Evolutionary conservation across 1,140 invertebrate genomes (phyloP), one percentile per base, ranked within the genome.

Genomic region (Acyrthosiphon pisum): DNA sequence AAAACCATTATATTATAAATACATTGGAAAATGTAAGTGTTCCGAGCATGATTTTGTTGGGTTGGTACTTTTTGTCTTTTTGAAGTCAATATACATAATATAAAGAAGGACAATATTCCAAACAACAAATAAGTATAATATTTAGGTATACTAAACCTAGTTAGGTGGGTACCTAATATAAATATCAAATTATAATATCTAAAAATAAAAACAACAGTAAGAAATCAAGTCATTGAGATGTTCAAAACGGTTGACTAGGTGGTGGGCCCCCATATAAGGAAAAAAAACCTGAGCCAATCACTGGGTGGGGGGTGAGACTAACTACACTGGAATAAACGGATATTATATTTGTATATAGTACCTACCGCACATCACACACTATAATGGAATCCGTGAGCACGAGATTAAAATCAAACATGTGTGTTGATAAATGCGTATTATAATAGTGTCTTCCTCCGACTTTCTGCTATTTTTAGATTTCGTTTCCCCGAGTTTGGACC

Each of bases 321-420:
- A 68, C 46, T 50, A 50, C 60, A 18, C 14, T 18, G 14, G 60
- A 76, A 76, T 76, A 76, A n/a, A 18, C 14, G 60, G n/a, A n/a
- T 76, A n/a, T 76, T 76, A 18, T 68, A n/a, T 68, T 3, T 18
- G 30, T 76, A 76, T n/a, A n/a, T 76, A n/a, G 60, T 76, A 76
- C 30, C 14, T 14, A 14, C 3, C 60, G 60, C 60, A 14, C 60
- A 76, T n/a, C 60, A 30, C 60, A n/a, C 88, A 94, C 48, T 56
- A 90, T 53, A 48, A 60, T 56, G 83, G 23, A 44, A 46, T 46
- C 37, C 11, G 41, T 86, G 22, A 26, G 46, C 41, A 7, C 9
- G 41, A 46, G 86, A 48, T 48, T 87, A 87, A 87, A 87, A 87
- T 46, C 86, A 46, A 86, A 46, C 44, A 30, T 44, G 23, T 86